Conservation (phyloP, 2,797 vertebrate genomes). For the Acipenser oxyrinchus region DNA sequence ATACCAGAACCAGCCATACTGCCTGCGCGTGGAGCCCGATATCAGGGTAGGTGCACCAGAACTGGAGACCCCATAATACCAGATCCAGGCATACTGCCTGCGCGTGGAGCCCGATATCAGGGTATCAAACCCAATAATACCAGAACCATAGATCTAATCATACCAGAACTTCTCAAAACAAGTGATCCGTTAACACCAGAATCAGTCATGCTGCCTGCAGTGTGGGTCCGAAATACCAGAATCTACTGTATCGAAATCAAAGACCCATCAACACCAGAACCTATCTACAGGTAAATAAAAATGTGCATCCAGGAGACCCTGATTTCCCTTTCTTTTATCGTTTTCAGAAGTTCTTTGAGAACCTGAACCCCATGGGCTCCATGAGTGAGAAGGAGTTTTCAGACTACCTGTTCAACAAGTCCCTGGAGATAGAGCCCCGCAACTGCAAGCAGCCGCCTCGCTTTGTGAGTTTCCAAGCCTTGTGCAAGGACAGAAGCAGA, state of each 20-base stretch:
- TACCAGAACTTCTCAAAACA: too few species aligned
- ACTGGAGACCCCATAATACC: background rate
- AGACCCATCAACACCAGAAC: too few species aligned
- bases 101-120: too few species aligned
- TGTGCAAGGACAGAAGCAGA: too few species aligned
- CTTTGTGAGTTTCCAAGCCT: slow-evolving; percentile 72
- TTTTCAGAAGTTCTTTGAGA: slow-evolving; percentile 90
- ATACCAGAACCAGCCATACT: slow-evolving; percentile 98
- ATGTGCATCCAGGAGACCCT: background rate
- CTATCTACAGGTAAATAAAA: background rate
- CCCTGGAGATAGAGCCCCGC: slow-evolving; percentile 87
- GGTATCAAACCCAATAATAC: too few species aligned
- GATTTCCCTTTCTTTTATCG: background rate
- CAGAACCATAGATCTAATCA: too few species aligned
- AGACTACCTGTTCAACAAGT: slow-evolving; percentile 94
- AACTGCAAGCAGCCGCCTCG: slow-evolving; percentile 84
- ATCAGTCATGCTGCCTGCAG: too few species aligned
- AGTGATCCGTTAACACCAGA: too few species aligned
- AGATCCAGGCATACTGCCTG: too few species aligned
- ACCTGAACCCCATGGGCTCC: slow-evolving; percentile 90
- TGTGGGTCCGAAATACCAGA: too few species aligned
- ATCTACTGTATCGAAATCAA: too few species aligned
- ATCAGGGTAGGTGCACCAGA: slow-evolving; percentile 66
- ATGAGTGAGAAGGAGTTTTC: slow-evolving; percentile 85
- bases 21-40: slow-evolving; percentile 81